Percentiles rank a stretch among this genome's conserved stretches.
Conservation (phyloP, 2,797 vertebrate species). For the Rachycentron canadum region DNA sequence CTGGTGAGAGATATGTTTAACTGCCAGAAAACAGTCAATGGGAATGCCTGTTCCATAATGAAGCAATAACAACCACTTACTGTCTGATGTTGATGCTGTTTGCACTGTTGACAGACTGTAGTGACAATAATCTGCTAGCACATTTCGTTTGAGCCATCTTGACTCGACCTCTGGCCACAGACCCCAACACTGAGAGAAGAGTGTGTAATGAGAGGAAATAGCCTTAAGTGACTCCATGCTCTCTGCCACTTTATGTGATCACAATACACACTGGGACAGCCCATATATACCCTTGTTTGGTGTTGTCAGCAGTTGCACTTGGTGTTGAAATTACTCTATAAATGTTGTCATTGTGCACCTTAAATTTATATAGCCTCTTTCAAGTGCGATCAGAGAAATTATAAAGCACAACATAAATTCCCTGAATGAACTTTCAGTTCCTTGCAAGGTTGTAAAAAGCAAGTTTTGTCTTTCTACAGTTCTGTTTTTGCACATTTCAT, state of each 20-base stretch:
- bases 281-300: slow-evolving; percentile 5
- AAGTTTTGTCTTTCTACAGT: slow-evolving; percentile 5
- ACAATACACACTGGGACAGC: slow-evolving; percentile 22
- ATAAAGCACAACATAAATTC: slow-evolving; percentile 12
- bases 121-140: slow-evolving; percentile 55
- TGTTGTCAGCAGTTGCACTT: background rate
- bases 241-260: slow-evolving; percentile 35
- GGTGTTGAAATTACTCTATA: background rate
- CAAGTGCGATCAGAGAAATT: background rate
- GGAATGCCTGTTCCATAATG: slow-evolving; percentile 49
- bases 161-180: slow-evolving; percentile 51
- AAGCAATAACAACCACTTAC: slow-evolving; percentile 56
- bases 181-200: slow-evolving; percentile 52
- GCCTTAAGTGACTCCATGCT: slow-evolving; percentile 57
- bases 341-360: background rate
- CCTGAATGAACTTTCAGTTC: background rate
- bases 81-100: slow-evolving; percentile 3
- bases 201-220: slow-evolving; percentile 68
- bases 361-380: background rate
- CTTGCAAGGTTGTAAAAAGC: slow-evolving; percentile 15
- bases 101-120: slow-evolving; percentile 42
- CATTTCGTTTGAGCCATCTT: slow-evolving; percentile 51
- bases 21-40: slow-evolving; percentile 50
- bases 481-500: slow-evolving; percentile 25
- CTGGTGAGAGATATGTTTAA: slow-evolving; percentile 41